Evolutionary conservation across 1,140 invertebrate species (phyloP), one percentile per base, ranked within the genome.

Genomic region (Heliconius eleuchia): DNA sequence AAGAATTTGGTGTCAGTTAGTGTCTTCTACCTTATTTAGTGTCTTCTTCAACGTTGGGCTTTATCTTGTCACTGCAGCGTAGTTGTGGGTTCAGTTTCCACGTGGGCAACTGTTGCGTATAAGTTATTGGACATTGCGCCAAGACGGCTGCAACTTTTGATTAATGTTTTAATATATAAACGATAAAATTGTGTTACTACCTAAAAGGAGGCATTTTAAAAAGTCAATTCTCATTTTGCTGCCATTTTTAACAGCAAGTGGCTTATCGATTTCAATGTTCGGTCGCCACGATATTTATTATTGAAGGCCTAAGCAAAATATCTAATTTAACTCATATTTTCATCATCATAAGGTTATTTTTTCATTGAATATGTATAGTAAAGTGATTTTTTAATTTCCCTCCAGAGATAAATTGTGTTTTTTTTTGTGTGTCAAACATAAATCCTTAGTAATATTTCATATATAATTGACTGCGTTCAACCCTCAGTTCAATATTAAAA

Each of bases 201-300:
- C n/a, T 46, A 50, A 77, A 70, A 71, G 27, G n/a, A 71, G n/a
- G 66, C 18, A 30, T 75, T 78, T 74, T 74, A 73, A 73, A 78
- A 79, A 79, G 73, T 79, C 78, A 79, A 79, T 50, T 50, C 73
- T 74, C 73, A 79, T 74, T 78, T 75, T 46, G 39, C 60, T 75
- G 73, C 73, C 60, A 79, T 79, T 79, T 79, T 79, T 52, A 74
- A 79, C 73, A 74, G 42, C 30, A 55, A 79, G 60, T 16, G 73
- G 73, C 74, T 71, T 74, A 79, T 79, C 78, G 78, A 79, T 75
- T 79, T 19, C 60, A 39, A 74, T 78, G 72, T 60, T 78, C 72
- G 60, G 73, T 23, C 77, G 57, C 72, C 72, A 30, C 55, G 55
- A 57, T 23, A 74, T 78, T 42, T 74, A 74, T 78, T 78, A 78